A percentile compares a stretch with the other conserved stretches of the same genome.
Evolutionary conservation across 1,140 invertebrate species (phyloP).

Genomic region (Nilaparvata lugens): DNA sequence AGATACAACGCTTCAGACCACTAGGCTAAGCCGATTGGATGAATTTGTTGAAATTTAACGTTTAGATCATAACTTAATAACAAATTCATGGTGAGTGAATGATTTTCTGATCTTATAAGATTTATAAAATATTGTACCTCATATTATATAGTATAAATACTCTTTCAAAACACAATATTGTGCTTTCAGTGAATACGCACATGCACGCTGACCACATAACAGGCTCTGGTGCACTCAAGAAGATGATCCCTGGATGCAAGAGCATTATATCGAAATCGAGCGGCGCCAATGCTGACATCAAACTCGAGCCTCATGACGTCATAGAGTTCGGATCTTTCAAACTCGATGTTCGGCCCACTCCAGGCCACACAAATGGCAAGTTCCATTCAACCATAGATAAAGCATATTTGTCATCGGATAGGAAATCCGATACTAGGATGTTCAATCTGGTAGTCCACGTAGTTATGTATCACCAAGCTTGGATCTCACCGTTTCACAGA

Average conservation of each 20-base stretch:
- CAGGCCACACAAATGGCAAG: conserved; percentile 89
- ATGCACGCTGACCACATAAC: conserved; percentile 99
- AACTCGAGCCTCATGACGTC: conserved; percentile 61
- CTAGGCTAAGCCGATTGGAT: too few relatives aligned
- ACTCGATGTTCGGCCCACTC: conserved; percentile 70
- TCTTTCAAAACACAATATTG: too few relatives aligned
- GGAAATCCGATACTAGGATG: too few relatives aligned
- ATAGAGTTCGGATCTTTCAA: conserved; percentile 61
- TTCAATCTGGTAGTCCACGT: too few relatives aligned
- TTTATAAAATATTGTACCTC: neutral
- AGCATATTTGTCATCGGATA: too few relatives aligned
- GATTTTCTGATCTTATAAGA: neutral
- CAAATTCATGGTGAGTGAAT: too few relatives aligned
- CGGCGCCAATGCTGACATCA: conserved; percentile 78
- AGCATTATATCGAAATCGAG: conserved; percentile 78
- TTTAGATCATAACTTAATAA: too few relatives aligned
- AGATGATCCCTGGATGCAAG: conserved; percentile 59
- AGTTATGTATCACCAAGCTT: too few relatives aligned
- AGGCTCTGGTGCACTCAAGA: conserved; percentile 83
- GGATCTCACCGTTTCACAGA: too few relatives aligned
- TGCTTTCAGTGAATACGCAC: conserved; percentile 82
- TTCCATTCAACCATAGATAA: too few relatives aligned
- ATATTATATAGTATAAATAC: neutral
- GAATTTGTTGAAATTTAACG: too few relatives aligned
- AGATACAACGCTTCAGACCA: too few relatives aligned